These are phyloP conservation scores for Palythoa grandis DNA, from an alignment of 92 coral and sea anemone genomes.

Conservation along the genomic window DNA sequence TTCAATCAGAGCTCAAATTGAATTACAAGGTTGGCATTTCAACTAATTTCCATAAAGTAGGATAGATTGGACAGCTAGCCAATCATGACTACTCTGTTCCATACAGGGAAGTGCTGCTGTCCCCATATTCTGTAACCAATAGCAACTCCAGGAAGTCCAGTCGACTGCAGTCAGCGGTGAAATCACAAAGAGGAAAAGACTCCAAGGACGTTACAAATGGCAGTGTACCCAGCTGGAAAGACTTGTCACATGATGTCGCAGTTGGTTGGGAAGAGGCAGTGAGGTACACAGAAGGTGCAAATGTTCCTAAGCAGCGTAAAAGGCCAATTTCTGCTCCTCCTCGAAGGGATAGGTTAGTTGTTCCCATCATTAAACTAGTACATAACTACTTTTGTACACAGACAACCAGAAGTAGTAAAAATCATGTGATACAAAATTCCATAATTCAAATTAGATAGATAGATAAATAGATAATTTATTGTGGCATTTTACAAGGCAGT, in stretches of 20 bases:
- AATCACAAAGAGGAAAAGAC: constrained; percentile 45
- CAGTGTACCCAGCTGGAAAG: background rate
- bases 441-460: no score
- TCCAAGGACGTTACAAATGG: constrained; percentile 32
- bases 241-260: constrained; percentile 9
- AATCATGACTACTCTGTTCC: background rate
- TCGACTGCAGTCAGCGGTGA: constrained; percentile 78
- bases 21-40: no score
- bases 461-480: no score
- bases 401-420: no score
- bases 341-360: constrained; percentile 67
- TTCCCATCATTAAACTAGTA: no score
- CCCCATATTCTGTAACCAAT: constrained; percentile 76
- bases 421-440: no score
- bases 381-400: no score
- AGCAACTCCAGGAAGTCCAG: constrained; percentile 45
- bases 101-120: constrained; percentile 67
- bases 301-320: constrained; percentile 52
- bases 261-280: constrained; percentile 67
- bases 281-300: background rate
- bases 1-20: no score
- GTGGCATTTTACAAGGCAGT: no score
- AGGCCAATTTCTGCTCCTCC: constrained; percentile 82
- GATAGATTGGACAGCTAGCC: background rate
- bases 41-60: no score